Evolutionary conservation across 2,797 vertebrate genomes (phyloP).

Genomic region (Neostethus bicornis): DNA sequence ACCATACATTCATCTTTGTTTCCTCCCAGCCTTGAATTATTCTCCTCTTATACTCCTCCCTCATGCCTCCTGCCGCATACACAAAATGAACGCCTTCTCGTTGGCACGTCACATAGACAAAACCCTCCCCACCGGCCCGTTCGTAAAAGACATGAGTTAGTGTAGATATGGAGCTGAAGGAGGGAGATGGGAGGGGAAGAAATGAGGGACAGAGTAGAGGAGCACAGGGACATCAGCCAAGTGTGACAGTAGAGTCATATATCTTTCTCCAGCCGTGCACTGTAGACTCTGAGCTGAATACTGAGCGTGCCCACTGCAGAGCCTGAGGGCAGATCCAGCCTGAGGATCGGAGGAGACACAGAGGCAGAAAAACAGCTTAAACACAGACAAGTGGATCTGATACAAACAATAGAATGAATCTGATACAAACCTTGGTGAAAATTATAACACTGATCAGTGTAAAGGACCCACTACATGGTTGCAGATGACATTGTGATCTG

Average conservation of each 20-base stretch:
- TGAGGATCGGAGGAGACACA: not conserved
- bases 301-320: constrained; percentile 76
- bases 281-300: constrained; percentile 80
- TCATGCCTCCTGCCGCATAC: constrained; percentile 12
- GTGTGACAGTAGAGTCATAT: constrained; percentile 80
- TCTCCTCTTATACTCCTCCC: constrained; percentile 21
- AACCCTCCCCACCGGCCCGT: constrained; percentile 51
- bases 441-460: too few relatives aligned
- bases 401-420: too few relatives aligned
- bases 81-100: constrained; percentile 32
- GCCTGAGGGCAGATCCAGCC: constrained; percentile 53
- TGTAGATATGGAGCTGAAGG: constrained; percentile 49
- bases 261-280: constrained; percentile 68
- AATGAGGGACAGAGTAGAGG: constrained; percentile 51
- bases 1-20: constrained; percentile 33
- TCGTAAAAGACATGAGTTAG: constrained; percentile 52
- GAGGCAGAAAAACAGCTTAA: constrained; percentile 7
- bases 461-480: too few relatives aligned
- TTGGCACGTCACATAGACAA: constrained; percentile 27
- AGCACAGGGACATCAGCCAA: constrained; percentile 76
- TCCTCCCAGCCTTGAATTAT: constrained; percentile 25
- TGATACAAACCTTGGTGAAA: too few relatives aligned
- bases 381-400: constrained; percentile 13
- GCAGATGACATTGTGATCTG: too few relatives aligned
- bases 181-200: constrained; percentile 18